These are phyloP conservation scores for Teleogryllus oceanicus DNA, from an alignment of 2,888 invertebrate genomes.

Conservation along the genomic window DNA sequence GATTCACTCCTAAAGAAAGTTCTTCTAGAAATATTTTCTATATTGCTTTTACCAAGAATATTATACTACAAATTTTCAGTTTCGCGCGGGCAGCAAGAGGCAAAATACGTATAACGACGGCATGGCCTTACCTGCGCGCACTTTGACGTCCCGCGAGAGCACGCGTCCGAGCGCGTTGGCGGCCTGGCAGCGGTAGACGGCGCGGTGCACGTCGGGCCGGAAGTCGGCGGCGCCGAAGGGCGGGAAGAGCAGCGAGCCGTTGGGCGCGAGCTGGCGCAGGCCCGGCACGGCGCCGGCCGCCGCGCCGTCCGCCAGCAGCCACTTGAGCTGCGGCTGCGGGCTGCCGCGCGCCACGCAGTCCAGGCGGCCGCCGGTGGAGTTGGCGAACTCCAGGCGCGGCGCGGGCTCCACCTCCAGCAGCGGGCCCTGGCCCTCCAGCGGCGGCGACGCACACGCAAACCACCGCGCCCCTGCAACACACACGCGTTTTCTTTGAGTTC, in stretches of 20 bases:
- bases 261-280: conserved; percentile 39
- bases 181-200: conserved; percentile 40
- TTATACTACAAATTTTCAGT: too few relatives aligned
- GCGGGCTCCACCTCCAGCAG: conserved; percentile 35
- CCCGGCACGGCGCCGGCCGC: conserved; percentile 40
- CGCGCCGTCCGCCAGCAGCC: conserved; percentile 40
- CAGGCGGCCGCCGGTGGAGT: conserved; percentile 34
- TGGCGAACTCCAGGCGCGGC: conserved; percentile 32
- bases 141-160: conserved; percentile 37
- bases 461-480: conserved; percentile 45
- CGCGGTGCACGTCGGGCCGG: conserved; percentile 42
- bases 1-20: too few relatives aligned
- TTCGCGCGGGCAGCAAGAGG: background rate
- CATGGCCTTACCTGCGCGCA: conserved; percentile 36
- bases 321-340: conserved; percentile 36
- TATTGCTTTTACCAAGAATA: too few relatives aligned
- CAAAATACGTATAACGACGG: background rate
- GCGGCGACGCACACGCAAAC: conserved; percentile 45
- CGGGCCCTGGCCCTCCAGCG: conserved; percentile 45
- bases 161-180: conserved; percentile 36
- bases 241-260: conserved; percentile 42
- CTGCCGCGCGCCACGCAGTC: conserved; percentile 34
- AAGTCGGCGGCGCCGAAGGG: conserved; percentile 42
- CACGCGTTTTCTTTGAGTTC: background rate
- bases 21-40: too few relatives aligned